These are phyloP conservation scores for Mormyrops boulengeri DNA, from an alignment of 2,797 vertebrate genomes.

Conservation along the genomic window DNA sequence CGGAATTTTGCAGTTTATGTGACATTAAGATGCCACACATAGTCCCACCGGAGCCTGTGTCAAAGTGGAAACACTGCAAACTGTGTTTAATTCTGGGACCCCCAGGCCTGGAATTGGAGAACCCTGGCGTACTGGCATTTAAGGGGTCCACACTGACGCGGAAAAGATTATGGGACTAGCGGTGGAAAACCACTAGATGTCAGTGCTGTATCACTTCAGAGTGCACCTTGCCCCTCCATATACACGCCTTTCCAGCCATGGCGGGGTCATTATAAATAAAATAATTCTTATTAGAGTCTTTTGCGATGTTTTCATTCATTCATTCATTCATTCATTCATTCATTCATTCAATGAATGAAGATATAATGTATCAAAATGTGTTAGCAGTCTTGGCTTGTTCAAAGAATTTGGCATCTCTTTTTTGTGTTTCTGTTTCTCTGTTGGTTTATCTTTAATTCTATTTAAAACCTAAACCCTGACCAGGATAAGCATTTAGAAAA, in stretches of 20 bases:
- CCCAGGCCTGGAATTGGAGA: neutral
- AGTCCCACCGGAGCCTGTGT: neutral
- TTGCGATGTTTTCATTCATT: neutral
- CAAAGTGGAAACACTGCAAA: neutral
- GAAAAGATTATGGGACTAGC: neutral
- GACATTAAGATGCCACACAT: neutral
- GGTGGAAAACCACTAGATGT: slow-evolving; percentile 35
- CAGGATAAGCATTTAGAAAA: neutral
- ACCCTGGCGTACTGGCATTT: neutral
- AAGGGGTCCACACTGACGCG: neutral
- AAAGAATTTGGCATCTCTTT: neutral
- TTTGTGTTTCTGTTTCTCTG: neutral
- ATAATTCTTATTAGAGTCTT: neutral
- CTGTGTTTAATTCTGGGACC: neutral
- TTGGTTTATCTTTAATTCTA: neutral
- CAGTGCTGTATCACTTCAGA: slow-evolving; percentile 25
- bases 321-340: neutral
- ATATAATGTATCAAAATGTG: neutral
- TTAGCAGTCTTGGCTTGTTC: neutral
- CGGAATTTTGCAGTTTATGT: neutral
- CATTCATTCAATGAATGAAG: neutral
- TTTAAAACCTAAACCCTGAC: neutral
- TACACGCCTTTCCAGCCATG: neutral
- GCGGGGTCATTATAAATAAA: neutral
- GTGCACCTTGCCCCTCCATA: neutral